phyloP scores from a whole-genome alignment of 1,140 invertebrate species.

The Xylocopa sonorina region DNA sequence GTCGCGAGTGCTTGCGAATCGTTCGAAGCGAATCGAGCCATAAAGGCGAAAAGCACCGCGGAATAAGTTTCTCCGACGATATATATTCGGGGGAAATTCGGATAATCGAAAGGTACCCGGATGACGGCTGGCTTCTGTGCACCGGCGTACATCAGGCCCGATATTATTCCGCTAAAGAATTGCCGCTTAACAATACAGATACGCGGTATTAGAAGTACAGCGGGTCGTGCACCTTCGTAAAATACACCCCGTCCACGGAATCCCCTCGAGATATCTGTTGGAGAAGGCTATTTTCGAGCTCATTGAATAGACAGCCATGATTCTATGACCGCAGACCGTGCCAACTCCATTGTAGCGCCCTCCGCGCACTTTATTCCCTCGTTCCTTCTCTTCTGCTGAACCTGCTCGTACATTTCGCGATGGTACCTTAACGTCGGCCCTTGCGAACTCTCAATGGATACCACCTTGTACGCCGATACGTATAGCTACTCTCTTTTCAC shows the following conservation, averaged over 20 bases:
- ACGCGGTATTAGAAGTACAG: slow-evolving; percentile 72
- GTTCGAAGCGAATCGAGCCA: neutral
- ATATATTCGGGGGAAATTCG: neutral
- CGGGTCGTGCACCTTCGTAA: slow-evolving; percentile 78
- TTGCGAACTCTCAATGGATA: slow-evolving; percentile 69
- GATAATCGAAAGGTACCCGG: neutral
- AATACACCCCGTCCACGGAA: slow-evolving; percentile 73
- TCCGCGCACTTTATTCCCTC: slow-evolving; percentile 78
- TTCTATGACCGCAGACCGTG: slow-evolving; percentile 81
- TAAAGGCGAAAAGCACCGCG: neutral
- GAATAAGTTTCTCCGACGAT: neutral
- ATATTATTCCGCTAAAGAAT: slow-evolving; percentile 57
- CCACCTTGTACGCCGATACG: slow-evolving; percentile 37
- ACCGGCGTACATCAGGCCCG: slow-evolving; percentile 3
- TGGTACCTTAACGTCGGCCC: slow-evolving; percentile 68
- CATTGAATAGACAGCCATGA: slow-evolving; percentile 82
- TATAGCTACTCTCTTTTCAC: neutral
- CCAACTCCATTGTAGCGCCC: slow-evolving; percentile 81
- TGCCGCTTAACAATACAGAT: slow-evolving; percentile 71
- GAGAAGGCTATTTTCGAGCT: slow-evolving; percentile 82
- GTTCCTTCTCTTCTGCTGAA: slow-evolving; percentile 75
- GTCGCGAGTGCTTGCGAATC: neutral
- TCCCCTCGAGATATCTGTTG: slow-evolving; percentile 78
- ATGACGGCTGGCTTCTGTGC: neutral
- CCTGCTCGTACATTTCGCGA: slow-evolving; percentile 73